Percentiles rank a stretch among this genome's conserved stretches.
phyloP scores from a whole-genome alignment of 2,797 vertebrate species.

The Diplodus sargus region DNA sequence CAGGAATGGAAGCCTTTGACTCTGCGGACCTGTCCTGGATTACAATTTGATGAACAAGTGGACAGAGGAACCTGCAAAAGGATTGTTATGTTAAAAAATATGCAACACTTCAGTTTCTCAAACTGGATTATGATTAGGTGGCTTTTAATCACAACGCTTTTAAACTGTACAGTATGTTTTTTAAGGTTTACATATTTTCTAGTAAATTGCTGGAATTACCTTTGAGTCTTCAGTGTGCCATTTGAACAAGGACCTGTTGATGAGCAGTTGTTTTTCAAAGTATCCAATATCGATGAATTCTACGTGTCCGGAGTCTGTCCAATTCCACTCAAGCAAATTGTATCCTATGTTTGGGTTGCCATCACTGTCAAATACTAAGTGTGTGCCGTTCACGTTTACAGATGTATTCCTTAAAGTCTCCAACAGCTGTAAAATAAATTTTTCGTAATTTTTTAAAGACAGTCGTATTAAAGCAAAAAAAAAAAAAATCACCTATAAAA shows the following conservation, averaged over 20 bases:
- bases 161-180: not conserved
- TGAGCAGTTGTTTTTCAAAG: slow-evolving; percentile 59
- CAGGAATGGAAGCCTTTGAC: slow-evolving; percentile 93
- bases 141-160: not conserved
- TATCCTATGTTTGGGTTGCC: slow-evolving; percentile 87
- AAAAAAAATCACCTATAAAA: not conserved
- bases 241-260: slow-evolving; percentile 69
- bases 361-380: slow-evolving; percentile 80
- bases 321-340: slow-evolving; percentile 86
- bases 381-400: slow-evolving; percentile 70
- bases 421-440: slow-evolving; percentile 84
- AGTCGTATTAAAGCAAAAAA: not conserved
- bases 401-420: slow-evolving; percentile 80
- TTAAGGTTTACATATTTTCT: not conserved
- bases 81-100: not conserved
- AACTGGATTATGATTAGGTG: not conserved
- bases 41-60: slow-evolving; percentile 87
- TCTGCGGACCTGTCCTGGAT: slow-evolving; percentile 84
- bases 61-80: slow-evolving; percentile 86
- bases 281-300: slow-evolving; percentile 77
- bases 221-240: slow-evolving; percentile 78
- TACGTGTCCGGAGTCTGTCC: slow-evolving; percentile 53
- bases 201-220: slow-evolving; percentile 67
- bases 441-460: not conserved
- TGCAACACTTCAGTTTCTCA: not conserved